Conservation (phyloP, 2,888 invertebrate species). For the Latrodectus elegans region DNA sequence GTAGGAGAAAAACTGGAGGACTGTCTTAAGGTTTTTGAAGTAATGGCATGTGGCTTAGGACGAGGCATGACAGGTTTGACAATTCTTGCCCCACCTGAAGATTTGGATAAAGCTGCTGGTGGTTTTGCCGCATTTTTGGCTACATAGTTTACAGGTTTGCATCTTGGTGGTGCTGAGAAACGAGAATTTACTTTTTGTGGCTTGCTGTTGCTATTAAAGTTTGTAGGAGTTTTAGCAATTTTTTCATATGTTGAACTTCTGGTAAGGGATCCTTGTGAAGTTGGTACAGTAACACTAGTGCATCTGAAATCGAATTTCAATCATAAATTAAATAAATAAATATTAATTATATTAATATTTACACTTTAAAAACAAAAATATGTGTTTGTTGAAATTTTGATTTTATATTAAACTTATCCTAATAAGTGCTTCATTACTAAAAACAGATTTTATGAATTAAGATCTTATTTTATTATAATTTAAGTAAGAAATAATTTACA, state of each 20-base stretch:
- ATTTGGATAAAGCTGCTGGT: slow-evolving; percentile 11
- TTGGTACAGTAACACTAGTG: slow-evolving; percentile 32
- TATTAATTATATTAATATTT: no score
- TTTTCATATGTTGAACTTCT: slow-evolving; percentile 67
- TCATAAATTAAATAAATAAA: no score
- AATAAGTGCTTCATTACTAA: no score
- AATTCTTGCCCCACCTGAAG: slow-evolving; percentile 56
- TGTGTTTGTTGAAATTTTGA: no score
- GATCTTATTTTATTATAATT: no score
- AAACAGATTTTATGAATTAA: no score
- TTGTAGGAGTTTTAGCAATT: slow-evolving; percentile 20
- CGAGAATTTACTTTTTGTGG: slow-evolving; percentile 1
- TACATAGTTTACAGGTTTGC: slow-evolving; percentile 1
- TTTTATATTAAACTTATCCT: no score
- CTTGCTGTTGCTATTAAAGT: slow-evolving; percentile 12
- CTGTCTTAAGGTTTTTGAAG: slow-evolving; percentile 53
- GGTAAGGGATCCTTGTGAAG: slow-evolving; percentile 42
- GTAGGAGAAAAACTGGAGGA: slow-evolving; percentile 41
- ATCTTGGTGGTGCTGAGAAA: slow-evolving; percentile 2
- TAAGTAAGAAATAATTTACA: no score
- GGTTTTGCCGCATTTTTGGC: slow-evolving; percentile 4
- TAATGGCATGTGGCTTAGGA: slow-evolving; percentile 50
- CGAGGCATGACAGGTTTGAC: slow-evolving; percentile 50
- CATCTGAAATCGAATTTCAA: slow-evolving; percentile 14
- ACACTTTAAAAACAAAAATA: no score